Conservation (phyloP, 2,888 invertebrate species). For the Mystacides longicornis region DNA sequence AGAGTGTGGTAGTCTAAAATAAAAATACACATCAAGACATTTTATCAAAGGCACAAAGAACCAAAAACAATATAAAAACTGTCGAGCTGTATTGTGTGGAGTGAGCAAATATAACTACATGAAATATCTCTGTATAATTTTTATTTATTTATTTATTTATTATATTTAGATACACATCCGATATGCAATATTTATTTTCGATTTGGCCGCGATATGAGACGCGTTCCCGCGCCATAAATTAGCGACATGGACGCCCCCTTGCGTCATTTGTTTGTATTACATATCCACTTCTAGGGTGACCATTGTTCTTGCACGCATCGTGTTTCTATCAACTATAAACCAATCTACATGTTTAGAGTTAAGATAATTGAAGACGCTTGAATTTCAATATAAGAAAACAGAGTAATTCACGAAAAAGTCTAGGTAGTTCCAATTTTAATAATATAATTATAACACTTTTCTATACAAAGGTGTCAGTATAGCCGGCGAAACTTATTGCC, state of each 20-base stretch:
- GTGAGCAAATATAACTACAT: not conserved
- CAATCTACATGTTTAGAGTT: not conserved
- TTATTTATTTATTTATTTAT: constrained; percentile 24
- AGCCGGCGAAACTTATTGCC: no score
- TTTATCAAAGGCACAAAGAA: not conserved
- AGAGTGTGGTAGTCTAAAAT: no score
- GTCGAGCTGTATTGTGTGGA: constrained; percentile 1
- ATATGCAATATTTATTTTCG: constrained; percentile 25
- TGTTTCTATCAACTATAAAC: no score
- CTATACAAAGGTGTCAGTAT: no score
- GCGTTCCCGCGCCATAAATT: constrained; percentile 22
- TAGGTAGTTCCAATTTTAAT: no score
- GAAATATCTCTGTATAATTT: not conserved
- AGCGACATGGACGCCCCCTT: constrained; percentile 6
- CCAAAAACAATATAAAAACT: not conserved
- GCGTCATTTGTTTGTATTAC: not conserved
- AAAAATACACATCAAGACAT: not conserved
- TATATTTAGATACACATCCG: constrained; percentile 25
- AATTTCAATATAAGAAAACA: no score
- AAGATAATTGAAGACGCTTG: no score
- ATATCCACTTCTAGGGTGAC: no score
- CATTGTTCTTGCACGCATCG: not conserved
- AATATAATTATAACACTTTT: no score
- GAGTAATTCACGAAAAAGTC: no score
- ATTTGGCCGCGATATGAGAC: constrained; percentile 13